Conservation (phyloP, 2,888 invertebrate species). For the Paralinhomoeus sp. region DNA sequence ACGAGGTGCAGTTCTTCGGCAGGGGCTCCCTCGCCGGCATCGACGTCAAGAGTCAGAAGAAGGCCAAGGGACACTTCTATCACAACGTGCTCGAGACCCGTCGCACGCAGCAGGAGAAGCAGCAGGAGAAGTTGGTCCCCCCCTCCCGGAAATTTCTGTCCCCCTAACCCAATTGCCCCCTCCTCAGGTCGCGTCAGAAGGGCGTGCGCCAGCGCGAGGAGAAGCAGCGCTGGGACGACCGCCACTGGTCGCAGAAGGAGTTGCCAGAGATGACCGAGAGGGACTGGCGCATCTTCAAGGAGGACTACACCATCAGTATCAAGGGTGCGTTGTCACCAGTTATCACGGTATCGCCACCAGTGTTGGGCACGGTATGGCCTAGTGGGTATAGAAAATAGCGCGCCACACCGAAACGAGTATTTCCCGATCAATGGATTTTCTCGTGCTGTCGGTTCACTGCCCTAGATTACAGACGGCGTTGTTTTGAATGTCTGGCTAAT, state of each 20-base stretch:
- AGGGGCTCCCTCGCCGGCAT: slow-evolving; percentile 78
- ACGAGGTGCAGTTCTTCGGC: slow-evolving; percentile 92
- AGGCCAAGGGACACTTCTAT: slow-evolving; percentile 90
- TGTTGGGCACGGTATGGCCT: too few relatives aligned
- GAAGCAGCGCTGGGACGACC: slow-evolving; percentile 92
- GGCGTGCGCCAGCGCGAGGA: slow-evolving; percentile 84
- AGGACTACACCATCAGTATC: slow-evolving; percentile 93
- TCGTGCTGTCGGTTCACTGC: too few relatives aligned
- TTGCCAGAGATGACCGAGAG: slow-evolving; percentile 87
- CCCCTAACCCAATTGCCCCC: background rate
- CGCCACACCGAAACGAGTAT: too few relatives aligned
- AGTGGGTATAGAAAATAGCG: too few relatives aligned
- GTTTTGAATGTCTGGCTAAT: too few relatives aligned
- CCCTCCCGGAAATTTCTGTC: background rate
- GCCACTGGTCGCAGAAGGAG: slow-evolving; percentile 93
- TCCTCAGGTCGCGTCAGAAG: slow-evolving; percentile 46
- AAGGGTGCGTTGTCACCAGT: too few relatives aligned
- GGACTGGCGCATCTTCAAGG: slow-evolving; percentile 92
- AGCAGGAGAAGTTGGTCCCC: slow-evolving; percentile 51
- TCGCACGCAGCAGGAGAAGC: slow-evolving; percentile 82
- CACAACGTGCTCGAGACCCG: slow-evolving; percentile 78
- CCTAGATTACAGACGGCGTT: too few relatives aligned
- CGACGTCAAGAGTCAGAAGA: slow-evolving; percentile 27
- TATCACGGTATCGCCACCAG: too few relatives aligned
- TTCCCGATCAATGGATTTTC: too few relatives aligned